phyloP scores from a whole-genome alignment of 2,113 vertebrate species.

The Benitochromis conjunctus region DNA sequence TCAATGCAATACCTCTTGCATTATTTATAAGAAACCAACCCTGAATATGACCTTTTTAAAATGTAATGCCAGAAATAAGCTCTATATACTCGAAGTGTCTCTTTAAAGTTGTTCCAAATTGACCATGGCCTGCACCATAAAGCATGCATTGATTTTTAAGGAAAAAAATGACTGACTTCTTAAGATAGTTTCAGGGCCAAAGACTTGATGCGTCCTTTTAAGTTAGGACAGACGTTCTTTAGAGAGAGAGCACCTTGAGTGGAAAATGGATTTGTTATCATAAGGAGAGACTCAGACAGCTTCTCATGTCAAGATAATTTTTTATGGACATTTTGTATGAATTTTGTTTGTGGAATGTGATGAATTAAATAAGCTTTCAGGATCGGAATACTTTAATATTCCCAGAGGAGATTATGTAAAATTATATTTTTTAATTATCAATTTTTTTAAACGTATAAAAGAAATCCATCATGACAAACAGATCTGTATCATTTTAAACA shows the following conservation, averaged over 20 bases:
- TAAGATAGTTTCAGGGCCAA: not conserved
- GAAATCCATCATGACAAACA: not conserved
- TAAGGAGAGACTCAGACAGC: not conserved
- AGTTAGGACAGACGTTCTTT: not conserved
- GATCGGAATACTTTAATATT: not conserved
- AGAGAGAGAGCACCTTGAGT: not conserved
- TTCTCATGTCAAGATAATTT: not conserved
- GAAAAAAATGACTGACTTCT: not conserved
- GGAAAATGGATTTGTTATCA: not conserved
- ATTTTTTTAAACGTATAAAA: not conserved
- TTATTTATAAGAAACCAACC: not conserved
- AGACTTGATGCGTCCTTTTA: not conserved
- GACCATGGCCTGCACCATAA: not conserved
- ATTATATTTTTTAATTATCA: not conserved
- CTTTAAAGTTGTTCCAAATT: not conserved
- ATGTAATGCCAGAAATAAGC: not conserved
- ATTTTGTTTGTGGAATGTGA: not conserved
- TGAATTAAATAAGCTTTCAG: not conserved
- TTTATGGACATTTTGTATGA: not conserved
- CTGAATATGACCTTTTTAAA: not conserved
- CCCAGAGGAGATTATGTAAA: not conserved
- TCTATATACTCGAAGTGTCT: not conserved
- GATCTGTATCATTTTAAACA: not conserved
- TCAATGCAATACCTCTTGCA: not conserved
- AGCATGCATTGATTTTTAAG: not conserved